phyloP scores from a whole-genome alignment of 1,140 invertebrate genomes.

The Oryctes rhinoceros region DNA sequence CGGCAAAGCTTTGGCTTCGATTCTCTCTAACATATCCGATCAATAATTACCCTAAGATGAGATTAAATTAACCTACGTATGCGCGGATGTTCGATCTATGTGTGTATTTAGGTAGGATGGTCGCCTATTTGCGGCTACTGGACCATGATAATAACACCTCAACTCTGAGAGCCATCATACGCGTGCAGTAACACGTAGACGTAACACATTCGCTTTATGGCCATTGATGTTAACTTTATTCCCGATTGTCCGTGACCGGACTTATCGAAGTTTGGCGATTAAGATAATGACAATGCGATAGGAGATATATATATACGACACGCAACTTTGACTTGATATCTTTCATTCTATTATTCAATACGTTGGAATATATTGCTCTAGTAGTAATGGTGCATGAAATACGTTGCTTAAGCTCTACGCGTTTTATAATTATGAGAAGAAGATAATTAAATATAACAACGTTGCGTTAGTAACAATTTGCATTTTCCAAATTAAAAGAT shows the following conservation, averaged over 20 bases:
- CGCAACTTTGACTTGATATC: too few species aligned
- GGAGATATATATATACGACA: too few species aligned
- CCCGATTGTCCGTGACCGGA: neutral
- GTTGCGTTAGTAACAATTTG: too few species aligned
- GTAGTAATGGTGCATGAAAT: too few species aligned
- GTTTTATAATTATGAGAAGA: too few species aligned
- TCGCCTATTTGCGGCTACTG: slow-evolving; percentile 12
- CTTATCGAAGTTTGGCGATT: neutral
- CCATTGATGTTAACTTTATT: neutral
- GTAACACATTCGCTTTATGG: neutral
- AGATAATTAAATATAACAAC: too few species aligned
- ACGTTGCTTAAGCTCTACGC: too few species aligned
- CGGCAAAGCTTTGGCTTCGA: neutral
- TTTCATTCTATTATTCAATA: too few species aligned
- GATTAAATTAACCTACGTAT: slow-evolving; percentile 30
- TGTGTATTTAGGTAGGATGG: slow-evolving; percentile 16
- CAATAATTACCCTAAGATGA: slow-evolving; percentile 36
- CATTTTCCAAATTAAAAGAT: too few species aligned
- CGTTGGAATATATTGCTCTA: too few species aligned
- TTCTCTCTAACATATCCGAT: slow-evolving; percentile 21
- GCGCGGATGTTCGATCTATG: slow-evolving; percentile 5
- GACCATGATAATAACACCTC: slow-evolving; percentile 21
- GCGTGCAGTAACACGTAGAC: neutral
- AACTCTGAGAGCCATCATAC: neutral
- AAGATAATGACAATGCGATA: neutral